Base-by-base conservation (phyloP, 2,888 invertebrate species). In the Cataglyphis livida region DNA sequence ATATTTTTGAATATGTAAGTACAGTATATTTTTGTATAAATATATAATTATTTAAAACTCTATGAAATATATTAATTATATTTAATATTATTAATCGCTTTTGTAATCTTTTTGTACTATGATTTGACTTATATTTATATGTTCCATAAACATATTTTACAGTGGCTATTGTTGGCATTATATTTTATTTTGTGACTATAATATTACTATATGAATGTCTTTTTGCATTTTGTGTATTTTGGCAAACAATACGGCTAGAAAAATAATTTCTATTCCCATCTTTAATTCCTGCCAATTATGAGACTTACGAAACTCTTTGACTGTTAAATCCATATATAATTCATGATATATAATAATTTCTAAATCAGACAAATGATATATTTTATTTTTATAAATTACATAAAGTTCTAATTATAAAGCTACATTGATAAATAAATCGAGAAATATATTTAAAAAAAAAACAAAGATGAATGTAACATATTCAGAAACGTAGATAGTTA, bases 181-280 rank as follows among this genome's bases (percentile, higher is more conserved):
- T 81, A 84, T 32, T 82, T 83, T 76, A 75, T 74, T 86, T 84
- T 59, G 83, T 84, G 10, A 83, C 81, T 64, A 84, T 78, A 35
- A 44, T 71, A 84, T 81, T 84, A 75, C 82, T 89, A 82, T 84
- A 76, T 82, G 70, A 79, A 88, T 90, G 68, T 89, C 18, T 48
- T 48, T 83, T 87, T 87, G 90, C 90, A 91, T 91, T 85, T 88
- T 91, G 88, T 84, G 32, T 83, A 79, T 89, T 71, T 71, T 74
- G 78, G 83, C 70, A 88, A 74, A 81, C 75, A 57, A 38, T 38
- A 76, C 18, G 74, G 35, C 38, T 79, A 79, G 48, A 62, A 59
- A 70, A 71, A 48, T 41, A 61, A 81, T 79, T 71, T 61, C 48
- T 48, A 25, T 79, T 79, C 51, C 48, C 48, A 71, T 71, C 48